These are phyloP conservation scores for Lindbergichthys nudifrons DNA, from an alignment of 2,797 vertebrate species.

Conservation along the genomic window DNA sequence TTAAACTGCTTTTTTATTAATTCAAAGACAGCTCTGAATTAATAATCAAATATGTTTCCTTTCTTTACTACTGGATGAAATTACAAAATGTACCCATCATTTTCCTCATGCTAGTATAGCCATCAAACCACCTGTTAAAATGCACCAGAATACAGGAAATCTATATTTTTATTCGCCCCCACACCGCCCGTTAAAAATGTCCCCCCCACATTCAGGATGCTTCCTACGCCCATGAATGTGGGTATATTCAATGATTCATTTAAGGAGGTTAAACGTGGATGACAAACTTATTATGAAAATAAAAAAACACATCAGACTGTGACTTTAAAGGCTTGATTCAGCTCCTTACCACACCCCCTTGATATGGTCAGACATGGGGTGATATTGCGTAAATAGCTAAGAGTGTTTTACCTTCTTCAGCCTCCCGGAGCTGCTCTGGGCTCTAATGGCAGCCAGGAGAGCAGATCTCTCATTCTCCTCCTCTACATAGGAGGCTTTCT, in stretches of 20 bases:
- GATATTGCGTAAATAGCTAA: conserved; percentile 2
- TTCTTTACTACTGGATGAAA: too few relatives aligned
- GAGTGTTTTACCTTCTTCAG: conserved; percentile 88
- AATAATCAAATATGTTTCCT: too few relatives aligned
- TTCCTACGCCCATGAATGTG: too few relatives aligned
- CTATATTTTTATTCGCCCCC: too few relatives aligned
- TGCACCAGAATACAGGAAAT: too few relatives aligned
- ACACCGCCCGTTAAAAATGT: too few relatives aligned
- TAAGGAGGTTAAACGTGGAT: background rate
- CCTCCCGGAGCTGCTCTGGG: conserved; percentile 80
- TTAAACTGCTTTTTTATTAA: too few relatives aligned
- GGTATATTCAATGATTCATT: background rate
- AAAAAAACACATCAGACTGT: background rate
- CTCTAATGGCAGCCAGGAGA: conserved; percentile 92
- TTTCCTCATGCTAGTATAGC: too few relatives aligned
- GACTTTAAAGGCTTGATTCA: background rate
- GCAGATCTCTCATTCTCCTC: conserved; percentile 88
- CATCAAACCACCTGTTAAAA: too few relatives aligned
- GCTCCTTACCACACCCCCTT: background rate
- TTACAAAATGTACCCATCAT: too few relatives aligned
- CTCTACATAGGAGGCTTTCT: conserved; percentile 76
- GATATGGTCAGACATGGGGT: conserved; percentile 4
- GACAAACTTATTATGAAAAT: background rate
- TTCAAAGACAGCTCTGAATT: too few relatives aligned
- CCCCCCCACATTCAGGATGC: too few relatives aligned